Conservation (phyloP, 2,797 vertebrate species). For the Tapera naevia region DNA sequence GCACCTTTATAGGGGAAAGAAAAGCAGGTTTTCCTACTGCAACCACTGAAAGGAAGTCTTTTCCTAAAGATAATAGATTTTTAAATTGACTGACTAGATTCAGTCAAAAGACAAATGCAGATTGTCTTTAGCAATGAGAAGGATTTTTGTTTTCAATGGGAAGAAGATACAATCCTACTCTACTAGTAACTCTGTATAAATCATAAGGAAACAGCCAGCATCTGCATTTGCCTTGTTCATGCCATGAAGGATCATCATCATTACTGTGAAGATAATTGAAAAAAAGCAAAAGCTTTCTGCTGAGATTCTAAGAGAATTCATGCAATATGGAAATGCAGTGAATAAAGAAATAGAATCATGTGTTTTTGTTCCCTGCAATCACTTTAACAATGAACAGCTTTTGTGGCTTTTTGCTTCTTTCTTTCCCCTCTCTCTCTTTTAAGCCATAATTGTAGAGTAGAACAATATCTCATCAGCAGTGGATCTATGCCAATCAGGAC, state of each 20-base stretch:
- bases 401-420: slow-evolving; percentile 11
- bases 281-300: slow-evolving; percentile 41
- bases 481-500: background rate
- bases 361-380: slow-evolving; percentile 3
- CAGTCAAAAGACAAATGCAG: slow-evolving; percentile 39
- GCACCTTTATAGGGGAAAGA: background rate
- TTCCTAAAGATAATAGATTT: background rate
- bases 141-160: slow-evolving; percentile 4
- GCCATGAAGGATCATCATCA: slow-evolving; percentile 51
- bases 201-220: slow-evolving; percentile 43
- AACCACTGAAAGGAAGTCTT: background rate
- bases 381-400: slow-evolving; percentile 18
- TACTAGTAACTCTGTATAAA: slow-evolving; percentile 38
- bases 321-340: slow-evolving; percentile 51
- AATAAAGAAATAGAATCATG: background rate
- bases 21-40: background rate
- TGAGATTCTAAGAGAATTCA: slow-evolving; percentile 41
- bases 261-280: slow-evolving; percentile 45
- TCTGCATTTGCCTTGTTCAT: slow-evolving; percentile 65
- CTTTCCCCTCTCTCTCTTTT: background rate
- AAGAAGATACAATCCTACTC: slow-evolving; percentile 51
- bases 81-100: background rate
- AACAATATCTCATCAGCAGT: slow-evolving; percentile 31
- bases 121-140: slow-evolving; percentile 38
- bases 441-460: background rate